These are phyloP conservation scores for Corythaixoides concolor DNA, from an alignment of 2,113 vertebrate species.

Conservation along the genomic window DNA sequence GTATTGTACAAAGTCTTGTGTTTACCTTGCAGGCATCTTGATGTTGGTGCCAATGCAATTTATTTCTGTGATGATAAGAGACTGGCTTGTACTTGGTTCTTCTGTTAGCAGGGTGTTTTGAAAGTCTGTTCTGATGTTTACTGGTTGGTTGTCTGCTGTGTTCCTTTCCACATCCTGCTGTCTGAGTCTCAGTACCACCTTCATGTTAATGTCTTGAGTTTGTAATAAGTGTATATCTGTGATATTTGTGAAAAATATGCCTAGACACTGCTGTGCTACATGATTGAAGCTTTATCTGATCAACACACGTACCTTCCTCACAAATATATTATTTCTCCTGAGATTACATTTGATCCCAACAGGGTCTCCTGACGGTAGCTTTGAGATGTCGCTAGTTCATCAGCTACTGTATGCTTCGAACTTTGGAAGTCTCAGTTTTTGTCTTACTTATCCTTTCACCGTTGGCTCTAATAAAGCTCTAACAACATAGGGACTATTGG, in stretches of 20 bases:
- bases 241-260: conserved; percentile 25
- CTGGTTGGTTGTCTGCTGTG: conserved; percentile 11
- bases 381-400: background rate
- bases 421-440: background rate
- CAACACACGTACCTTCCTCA: conserved; percentile 5
- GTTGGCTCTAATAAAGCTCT: background rate
- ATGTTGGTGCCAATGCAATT: conserved; percentile 63
- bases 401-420: background rate
- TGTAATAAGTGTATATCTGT: background rate
- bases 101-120: conserved; percentile 55
- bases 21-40: conserved; percentile 62
- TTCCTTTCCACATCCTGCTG: conserved; percentile 30
- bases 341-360: conserved; percentile 28
- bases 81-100: conserved; percentile 44
- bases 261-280: conserved; percentile 12
- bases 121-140: conserved; percentile 54
- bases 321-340: conserved; percentile 20
- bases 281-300: conserved; percentile 54
- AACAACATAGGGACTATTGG: background rate
- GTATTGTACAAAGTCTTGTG: conserved; percentile 56
- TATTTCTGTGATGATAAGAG: conserved; percentile 62
- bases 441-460: background rate
- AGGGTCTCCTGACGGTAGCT: background rate
- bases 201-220: conserved; percentile 36
- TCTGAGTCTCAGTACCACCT: background rate